Conservation (phyloP, 2,113 vertebrate genomes). For the Myiopsitta monachus region DNA sequence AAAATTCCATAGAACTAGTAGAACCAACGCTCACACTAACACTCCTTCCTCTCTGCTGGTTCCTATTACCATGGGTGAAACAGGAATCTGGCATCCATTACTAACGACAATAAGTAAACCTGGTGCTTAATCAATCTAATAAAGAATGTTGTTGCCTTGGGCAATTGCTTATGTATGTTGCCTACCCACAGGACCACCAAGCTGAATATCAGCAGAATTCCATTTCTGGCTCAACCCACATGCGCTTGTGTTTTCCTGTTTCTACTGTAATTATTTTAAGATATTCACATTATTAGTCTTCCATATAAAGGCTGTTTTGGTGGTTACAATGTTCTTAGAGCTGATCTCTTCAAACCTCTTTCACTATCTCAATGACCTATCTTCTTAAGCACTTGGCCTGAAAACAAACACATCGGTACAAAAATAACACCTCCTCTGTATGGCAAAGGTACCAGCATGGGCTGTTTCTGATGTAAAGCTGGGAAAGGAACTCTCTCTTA, state of each 20-base stretch:
- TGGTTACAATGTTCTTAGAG: background rate
- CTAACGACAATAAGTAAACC: conserved; percentile 48
- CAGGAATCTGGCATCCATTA: conserved; percentile 48
- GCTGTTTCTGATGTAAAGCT: background rate
- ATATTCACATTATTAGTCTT: conserved; percentile 37
- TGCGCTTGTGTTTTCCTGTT: conserved; percentile 30
- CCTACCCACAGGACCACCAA: conserved; percentile 65
- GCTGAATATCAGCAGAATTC: conserved; percentile 55
- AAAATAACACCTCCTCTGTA: background rate
- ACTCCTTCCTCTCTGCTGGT: conserved; percentile 16
- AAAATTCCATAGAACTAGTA: conserved; percentile 46
- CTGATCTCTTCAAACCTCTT: background rate
- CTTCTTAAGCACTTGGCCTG: background rate
- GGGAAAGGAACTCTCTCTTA: background rate
- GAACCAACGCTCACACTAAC: background rate
- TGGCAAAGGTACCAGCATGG: background rate
- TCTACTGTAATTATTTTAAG: conserved; percentile 46
- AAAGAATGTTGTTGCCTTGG: conserved; percentile 41
- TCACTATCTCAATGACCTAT: conserved; percentile 14
- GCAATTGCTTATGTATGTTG: conserved; percentile 61
- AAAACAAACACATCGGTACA: background rate
- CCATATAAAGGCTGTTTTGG: background rate
- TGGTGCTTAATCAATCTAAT: conserved; percentile 51
- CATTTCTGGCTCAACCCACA: conserved; percentile 17
- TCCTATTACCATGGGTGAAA: conserved; percentile 18